A percentile compares a stretch with the other conserved stretches of the same genome.
These are phyloP conservation scores for Spea hammondii DNA, from an alignment of 2,797 vertebrate species.

Conservation along the genomic window DNA sequence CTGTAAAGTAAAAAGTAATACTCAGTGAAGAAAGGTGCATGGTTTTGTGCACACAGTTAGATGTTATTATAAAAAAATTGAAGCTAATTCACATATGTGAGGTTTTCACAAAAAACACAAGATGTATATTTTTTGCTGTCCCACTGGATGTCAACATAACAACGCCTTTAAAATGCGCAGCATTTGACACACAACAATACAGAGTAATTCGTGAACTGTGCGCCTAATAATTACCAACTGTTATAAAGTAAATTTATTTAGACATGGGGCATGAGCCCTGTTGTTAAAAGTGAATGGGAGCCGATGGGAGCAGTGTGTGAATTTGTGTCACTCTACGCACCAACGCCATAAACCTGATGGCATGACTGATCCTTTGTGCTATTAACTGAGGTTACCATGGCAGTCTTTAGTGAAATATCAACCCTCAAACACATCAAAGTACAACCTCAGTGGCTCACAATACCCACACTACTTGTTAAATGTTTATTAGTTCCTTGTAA, in stretches of 20 bases:
- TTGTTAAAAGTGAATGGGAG: constrained; percentile 44
- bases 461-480: constrained; percentile 34
- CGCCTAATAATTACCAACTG: background rate
- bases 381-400: constrained; percentile 49
- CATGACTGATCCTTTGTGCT: constrained; percentile 51
- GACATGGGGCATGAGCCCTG: constrained; percentile 27
- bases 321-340: constrained; percentile 34
- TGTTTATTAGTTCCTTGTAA: constrained; percentile 43
- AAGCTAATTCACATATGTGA: too few species aligned
- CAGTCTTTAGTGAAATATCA: constrained; percentile 54
- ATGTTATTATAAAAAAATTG: too few species aligned
- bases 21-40: too few species aligned
- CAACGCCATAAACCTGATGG: constrained; percentile 47
- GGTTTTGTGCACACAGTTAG: too few species aligned
- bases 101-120: too few species aligned
- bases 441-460: constrained; percentile 29
- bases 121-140: too few species aligned
- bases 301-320: constrained; percentile 41
- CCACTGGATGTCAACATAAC: too few species aligned
- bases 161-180: too few species aligned
- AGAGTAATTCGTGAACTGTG: background rate
- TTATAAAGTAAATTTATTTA: background rate
- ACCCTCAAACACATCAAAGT: constrained; percentile 51
- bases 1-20: too few species aligned
- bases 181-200: too few species aligned